Percentiles rank a stretch among this genome's conserved stretches.
Conservation (phyloP, 2,888 invertebrate species). For the Phragmatobia fuliginosa region DNA sequence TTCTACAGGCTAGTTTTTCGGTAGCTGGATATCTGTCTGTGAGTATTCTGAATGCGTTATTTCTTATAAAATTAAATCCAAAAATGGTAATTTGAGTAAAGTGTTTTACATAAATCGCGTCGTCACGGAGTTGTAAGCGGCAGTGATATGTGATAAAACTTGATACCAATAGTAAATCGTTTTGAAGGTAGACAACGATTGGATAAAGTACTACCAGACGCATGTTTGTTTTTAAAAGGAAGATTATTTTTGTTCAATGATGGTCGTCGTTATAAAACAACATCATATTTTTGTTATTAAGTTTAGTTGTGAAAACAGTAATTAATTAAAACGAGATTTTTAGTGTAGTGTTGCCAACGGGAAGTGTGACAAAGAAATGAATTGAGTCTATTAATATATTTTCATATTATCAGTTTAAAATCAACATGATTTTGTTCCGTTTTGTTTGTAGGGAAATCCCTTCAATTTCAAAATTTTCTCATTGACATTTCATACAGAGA, state of each 20-base stretch:
- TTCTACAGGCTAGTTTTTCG: conserved; percentile 66
- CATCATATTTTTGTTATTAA: background rate
- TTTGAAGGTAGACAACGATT: background rate
- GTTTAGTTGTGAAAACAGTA: background rate
- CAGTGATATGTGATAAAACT: background rate
- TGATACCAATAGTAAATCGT: background rate
- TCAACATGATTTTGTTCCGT: too few species aligned
- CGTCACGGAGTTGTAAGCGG: background rate
- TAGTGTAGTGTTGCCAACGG: too few species aligned
- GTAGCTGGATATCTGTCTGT: conserved; percentile 62
- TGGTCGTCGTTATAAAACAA: background rate
- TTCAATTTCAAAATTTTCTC: too few species aligned
- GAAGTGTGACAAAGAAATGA: too few species aligned
- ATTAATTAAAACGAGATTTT: background rate
- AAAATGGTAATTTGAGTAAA: background rate
- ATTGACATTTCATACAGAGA: too few species aligned
- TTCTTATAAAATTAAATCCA: background rate
- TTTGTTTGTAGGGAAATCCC: too few species aligned
- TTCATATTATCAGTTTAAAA: too few species aligned
- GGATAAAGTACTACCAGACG: background rate
- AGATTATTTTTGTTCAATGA: background rate
- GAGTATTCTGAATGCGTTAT: conserved; percentile 47
- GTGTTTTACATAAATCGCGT: background rate
- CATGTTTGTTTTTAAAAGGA: background rate
- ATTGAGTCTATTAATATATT: too few species aligned